Evolutionary conservation across 2,113 vertebrate genomes (phyloP).

Genomic region (Choloepus hoffmanni): DNA sequence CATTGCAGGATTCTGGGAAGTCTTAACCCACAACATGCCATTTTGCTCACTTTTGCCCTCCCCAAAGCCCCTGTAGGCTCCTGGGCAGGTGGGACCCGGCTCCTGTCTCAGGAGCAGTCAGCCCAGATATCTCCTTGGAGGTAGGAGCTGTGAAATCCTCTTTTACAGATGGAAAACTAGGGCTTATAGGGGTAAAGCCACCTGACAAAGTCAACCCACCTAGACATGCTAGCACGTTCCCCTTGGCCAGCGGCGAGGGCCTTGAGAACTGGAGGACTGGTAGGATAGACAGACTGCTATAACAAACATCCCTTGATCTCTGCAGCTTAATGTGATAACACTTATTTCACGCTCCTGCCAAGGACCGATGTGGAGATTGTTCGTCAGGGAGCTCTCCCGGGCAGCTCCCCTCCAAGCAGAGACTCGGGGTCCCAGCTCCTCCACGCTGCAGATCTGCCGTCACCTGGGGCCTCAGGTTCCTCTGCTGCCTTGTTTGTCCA

Average conservation of each 20-base stretch:
- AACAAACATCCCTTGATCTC: not conserved
- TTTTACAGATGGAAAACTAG: not conserved
- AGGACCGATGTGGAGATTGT: not conserved
- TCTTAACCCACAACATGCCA: not conserved
- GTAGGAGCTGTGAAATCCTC: not conserved
- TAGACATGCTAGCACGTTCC: no score
- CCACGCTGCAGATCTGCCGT: not conserved
- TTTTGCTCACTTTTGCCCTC: not conserved
- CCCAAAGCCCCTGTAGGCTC: not conserved
- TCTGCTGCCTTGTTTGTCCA: not conserved
- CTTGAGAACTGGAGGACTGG: not conserved
- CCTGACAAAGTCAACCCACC: not conserved
- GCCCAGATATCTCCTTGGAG: no score
- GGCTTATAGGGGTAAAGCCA: not conserved
- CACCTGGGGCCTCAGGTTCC: fast-evolving
- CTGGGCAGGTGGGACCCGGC: fast-evolving
- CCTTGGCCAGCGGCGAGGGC: not conserved
- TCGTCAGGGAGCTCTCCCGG: not conserved
- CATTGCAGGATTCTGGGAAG: not conserved
- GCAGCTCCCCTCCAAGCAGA: not conserved
- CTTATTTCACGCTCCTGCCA: no score
- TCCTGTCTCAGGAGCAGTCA: not conserved
- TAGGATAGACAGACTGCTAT: not conserved
- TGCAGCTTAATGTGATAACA: not conserved
- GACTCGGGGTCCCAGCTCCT: not conserved